Evolutionary conservation across 1,140 invertebrate species (phyloP), one percentile per base, ranked within the genome.

Genomic region (Paralvinella palmiformis): DNA sequence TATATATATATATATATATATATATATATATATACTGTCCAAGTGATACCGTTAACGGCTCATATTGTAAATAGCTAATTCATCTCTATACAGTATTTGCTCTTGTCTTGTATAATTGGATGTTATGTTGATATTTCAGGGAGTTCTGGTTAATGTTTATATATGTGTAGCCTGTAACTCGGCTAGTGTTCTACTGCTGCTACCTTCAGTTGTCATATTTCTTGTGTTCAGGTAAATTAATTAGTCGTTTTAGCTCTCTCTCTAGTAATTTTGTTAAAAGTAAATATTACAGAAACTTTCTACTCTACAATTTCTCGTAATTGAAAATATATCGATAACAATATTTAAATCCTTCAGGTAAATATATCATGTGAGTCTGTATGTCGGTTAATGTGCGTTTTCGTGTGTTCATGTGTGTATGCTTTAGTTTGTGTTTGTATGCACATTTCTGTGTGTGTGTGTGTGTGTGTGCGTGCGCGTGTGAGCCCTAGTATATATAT

Each of bases 151-250:
- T 32, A 32, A 32, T n/a, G 55, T 52, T 58, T 24, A 66, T 7
- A 62, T 72, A 2, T 62, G 59, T 20, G 29, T 72, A 24, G 45
- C 66, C 1, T 53, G 65, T 29, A 65, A 63, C 55, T 56, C 35
- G 10, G n/a, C 67, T n/a, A 68, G 66, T 36, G 58, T 69, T 15
- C n/a, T 41, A 20, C 58, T 69, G 22, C 62, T 71, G 0, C 24
- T 66, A 32, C 70, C 68, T 3, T 62, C 70, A 31, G 66, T 71
- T 37, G 50, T 63, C 27, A 64, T 71, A 29, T 71, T 69, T 57
- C 2, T 64, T 20, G 20, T 62, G 31, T 68, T 66, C 65, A 63
- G 66, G 70, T 71, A 67, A 57, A 32, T 22, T n/a, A n/a, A n/a
- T n/a, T n/a, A n/a, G n/a, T n/a, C n/a, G n/a, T n/a, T n/a, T n/a